Conservation (phyloP, 2,797 vertebrate genomes). For the Leucoraja ocellata region DNA sequence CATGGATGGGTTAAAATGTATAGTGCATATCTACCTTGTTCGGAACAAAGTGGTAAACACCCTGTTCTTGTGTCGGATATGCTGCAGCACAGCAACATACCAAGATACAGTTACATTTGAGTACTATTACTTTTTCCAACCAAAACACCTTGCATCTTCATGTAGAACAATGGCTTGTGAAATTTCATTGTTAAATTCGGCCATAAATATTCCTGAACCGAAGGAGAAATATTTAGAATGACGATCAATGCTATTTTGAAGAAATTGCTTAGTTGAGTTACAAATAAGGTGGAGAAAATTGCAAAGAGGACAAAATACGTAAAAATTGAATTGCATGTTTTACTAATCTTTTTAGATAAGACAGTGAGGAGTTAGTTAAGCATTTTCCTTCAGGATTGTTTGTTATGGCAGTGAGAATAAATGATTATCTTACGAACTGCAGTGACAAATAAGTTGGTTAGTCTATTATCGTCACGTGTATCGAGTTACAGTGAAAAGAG, state of each 20-base stretch:
- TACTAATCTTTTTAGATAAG: neutral
- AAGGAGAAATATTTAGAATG: neutral
- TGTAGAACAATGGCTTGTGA: neutral
- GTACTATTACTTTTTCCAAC: neutral
- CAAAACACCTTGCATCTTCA: neutral
- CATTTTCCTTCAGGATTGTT: neutral
- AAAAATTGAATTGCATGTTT: neutral
- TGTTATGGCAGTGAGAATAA: neutral
- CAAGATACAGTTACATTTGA: neutral
- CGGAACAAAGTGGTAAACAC: neutral
- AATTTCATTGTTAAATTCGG: too few relatives aligned
- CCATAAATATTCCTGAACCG: neutral
- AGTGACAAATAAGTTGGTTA: too few relatives aligned
- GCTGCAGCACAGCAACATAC: neutral
- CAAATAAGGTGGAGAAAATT: neutral
- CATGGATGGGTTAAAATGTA: neutral
- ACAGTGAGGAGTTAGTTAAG: neutral
- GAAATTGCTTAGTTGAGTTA: neutral
- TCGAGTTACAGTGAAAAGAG: too few relatives aligned
- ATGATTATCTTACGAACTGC: too few relatives aligned
- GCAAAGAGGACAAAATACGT: neutral
- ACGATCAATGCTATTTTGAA: neutral
- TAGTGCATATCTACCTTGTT: neutral
- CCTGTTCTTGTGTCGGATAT: neutral
- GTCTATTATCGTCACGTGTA: too few relatives aligned